These are phyloP conservation scores for Ciona savignyi DNA, from an alignment of 23 tunicate species.

Conservation along the genomic window DNA sequence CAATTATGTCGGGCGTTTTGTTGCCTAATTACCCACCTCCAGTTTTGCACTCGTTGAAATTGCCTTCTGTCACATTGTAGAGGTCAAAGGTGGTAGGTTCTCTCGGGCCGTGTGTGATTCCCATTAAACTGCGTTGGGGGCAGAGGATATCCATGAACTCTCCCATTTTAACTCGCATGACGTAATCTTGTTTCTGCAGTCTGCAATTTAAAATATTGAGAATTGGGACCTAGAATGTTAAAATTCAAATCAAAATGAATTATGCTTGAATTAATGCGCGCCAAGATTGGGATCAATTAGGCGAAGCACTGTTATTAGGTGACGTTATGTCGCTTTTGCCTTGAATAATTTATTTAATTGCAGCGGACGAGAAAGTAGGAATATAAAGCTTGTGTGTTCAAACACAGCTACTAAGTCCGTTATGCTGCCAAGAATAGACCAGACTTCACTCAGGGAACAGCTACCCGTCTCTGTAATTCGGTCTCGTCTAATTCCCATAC, in stretches of 20 bases:
- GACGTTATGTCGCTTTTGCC: not conserved
- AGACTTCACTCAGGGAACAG: not conserved
- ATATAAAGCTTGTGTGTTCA: not conserved
- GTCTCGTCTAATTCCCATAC: not conserved
- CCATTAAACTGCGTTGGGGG: constrained; percentile 41
- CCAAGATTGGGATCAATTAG: not conserved
- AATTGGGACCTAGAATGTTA: not conserved
- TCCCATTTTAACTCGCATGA: constrained; percentile 55
- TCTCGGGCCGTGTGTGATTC: constrained; percentile 11
- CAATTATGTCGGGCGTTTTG: too few relatives aligned
- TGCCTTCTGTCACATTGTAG: constrained; percentile 60
- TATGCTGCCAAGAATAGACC: not conserved
- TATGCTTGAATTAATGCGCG: not conserved
- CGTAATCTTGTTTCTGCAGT: constrained; percentile 1
- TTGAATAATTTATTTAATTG: not conserved
- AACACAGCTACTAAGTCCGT: not conserved
- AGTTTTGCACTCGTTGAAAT: constrained; percentile 42
- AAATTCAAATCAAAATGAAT: not conserved
- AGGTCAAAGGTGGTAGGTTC: constrained; percentile 54
- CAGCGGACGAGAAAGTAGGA: not conserved
- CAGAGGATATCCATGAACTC: constrained; percentile 89
- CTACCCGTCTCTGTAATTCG: not conserved
- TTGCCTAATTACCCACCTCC: constrained; percentile 71
- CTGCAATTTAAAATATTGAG: constrained; percentile 6
- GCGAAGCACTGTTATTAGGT: not conserved